Base-by-base conservation (phyloP, 2,797 vertebrate genomes). In the Siniperca obscura region DNA sequence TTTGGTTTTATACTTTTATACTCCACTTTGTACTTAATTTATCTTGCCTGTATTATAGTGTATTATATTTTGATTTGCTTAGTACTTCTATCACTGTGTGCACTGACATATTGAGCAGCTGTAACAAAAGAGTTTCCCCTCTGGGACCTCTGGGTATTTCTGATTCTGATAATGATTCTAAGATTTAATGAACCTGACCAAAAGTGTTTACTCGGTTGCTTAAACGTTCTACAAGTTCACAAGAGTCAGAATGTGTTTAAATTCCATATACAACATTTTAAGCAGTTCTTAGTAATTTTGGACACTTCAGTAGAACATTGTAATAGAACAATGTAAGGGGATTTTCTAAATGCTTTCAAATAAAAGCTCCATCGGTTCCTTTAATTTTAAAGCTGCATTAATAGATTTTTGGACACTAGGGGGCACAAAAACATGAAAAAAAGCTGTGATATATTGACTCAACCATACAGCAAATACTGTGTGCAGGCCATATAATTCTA, bases 301-400 rank as follows among this genome's bases (percentile, higher is more conserved):
- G 14, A 52, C n/a, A 10, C 46, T 60, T 78, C 30, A 70, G 53
- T 60, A 83, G 30, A 55, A 52, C 22, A 40, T 70, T 74, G 52
- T 59, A 52, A 22, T 13, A 48, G 30, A 67, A 76, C 14, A 67
- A 16, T 36, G 21, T 36, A 64, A 81, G 34, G 80, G n/a, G 70
- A 78, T 75, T 81, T 74, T 74, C 56, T 60, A 40, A 83, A 79
- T 38, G 36, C 34, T 56, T 76, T 72, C 53, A 81, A 34, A 61
- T 69, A 69, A 70, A 75, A 34, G 30, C 64, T 46, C 27, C 25
- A 76, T 64, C 36, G 34, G 53, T 55, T 66, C 30, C 65, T 57
- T 88, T 76, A 14, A 71, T 87, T 69, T 76, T 67, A 87, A 82
- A 84, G 68, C 67, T 66, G 46, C 22, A 46, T 74, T 77, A 61